phyloP scores from a whole-genome alignment of 2,113 vertebrate species.

The Heliornis fulica region DNA sequence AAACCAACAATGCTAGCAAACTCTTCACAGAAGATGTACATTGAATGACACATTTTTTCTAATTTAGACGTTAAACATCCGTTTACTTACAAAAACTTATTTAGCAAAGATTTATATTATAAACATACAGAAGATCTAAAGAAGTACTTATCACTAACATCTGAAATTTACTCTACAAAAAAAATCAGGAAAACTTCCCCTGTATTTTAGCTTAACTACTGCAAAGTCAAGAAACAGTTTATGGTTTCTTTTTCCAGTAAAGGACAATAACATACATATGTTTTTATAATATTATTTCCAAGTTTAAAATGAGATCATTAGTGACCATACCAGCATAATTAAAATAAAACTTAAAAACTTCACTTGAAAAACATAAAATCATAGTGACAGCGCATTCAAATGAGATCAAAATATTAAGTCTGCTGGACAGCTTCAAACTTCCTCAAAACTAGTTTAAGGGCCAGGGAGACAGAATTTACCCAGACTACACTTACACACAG shows the following conservation, averaged over 20 bases:
- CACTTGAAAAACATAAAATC: not conserved
- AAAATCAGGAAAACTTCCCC: accelerated
- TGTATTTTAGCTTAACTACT: not conserved
- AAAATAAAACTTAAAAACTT: not conserved
- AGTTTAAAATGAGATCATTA: not conserved
- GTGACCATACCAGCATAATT: not conserved
- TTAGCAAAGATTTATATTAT: not conserved
- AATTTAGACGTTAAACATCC: not conserved
- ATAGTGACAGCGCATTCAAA: not conserved
- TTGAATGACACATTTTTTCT: not conserved
- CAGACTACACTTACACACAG: not conserved
- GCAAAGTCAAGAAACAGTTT: not conserved
- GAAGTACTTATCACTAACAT: not conserved
- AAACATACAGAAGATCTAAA: not conserved
- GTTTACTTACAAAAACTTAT: not conserved
- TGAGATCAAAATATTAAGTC: not conserved
- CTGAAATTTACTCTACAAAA: not conserved
- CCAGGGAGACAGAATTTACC: not conserved
- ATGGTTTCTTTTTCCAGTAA: not conserved
- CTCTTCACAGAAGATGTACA: not conserved
- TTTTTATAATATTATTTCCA: not conserved
- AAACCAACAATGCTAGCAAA: not conserved
- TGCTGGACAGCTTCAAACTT: not conserved
- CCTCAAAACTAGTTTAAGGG: not conserved
- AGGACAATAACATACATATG: not conserved